A percentile compares a stretch with the other conserved stretches of the same genome.
Evolutionary conservation across 2,888 invertebrate species (phyloP).

Genomic region (Macroteleia sp.): DNA sequence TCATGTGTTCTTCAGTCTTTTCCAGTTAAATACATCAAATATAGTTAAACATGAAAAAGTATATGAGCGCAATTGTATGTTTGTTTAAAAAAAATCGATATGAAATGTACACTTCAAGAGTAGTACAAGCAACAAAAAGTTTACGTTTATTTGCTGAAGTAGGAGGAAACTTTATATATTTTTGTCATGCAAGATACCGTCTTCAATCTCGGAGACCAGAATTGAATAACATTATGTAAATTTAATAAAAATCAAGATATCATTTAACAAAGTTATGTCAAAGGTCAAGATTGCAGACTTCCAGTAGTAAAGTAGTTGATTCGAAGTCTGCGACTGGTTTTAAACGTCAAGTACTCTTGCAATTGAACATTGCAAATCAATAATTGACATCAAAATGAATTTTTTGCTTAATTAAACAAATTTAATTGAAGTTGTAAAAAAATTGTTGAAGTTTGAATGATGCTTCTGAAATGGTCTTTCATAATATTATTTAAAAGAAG

Average conservation of each 20-base stretch:
- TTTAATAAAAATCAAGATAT: conserved; percentile 14
- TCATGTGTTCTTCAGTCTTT: no score
- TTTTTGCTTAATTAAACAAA: no score
- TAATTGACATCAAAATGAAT: no score
- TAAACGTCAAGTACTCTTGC: no score
- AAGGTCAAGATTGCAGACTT: conserved; percentile 9
- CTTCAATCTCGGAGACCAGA: neutral
- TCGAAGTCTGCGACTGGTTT: no score
- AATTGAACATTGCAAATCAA: neutral
- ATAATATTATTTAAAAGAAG: no score
- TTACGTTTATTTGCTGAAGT: neutral
- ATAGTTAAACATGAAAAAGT: no score
- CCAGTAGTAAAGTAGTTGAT: neutral
- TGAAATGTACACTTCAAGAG: neutral
- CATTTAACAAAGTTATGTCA: conserved; percentile 1
- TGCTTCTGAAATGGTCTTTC: no score
- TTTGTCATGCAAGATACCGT: neutral
- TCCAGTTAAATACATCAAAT: no score
- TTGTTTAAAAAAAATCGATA: conserved; percentile 1
- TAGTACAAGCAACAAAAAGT: neutral
- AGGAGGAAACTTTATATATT: neutral
- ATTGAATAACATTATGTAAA: conserved; percentile 4
- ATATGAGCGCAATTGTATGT: neutral
- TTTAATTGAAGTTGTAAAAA: no score
- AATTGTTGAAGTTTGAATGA: no score